Evolutionary conservation across 2,888 invertebrate genomes (phyloP), one percentile per base, ranked within the genome.

Genomic region (Tetragnatha montana): DNA sequence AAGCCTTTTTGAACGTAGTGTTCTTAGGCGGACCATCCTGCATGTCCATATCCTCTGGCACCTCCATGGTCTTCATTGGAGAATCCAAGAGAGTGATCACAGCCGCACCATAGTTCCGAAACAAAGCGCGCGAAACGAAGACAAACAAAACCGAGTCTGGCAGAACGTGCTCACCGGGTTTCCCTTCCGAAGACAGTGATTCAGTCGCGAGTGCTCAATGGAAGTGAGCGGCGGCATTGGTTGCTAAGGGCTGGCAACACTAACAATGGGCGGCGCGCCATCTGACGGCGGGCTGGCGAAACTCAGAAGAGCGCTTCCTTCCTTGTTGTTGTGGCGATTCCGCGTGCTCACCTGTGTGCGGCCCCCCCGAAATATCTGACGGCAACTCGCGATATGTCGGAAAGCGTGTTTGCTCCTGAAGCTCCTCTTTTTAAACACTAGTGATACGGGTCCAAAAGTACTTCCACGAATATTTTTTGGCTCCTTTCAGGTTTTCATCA

Each of bases 1-100:
- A 95, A 93, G 96, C 97, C 94, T 98, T 98, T 95, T 98, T 98
- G 95, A 92, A 92, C 70, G 91, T 92, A n/a, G 91, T 86, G 35
- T 91, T 90, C 80, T 87, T 90, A 51, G 84, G 81, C 19, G 81
- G 81, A 71, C 81, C 88, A 76, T 88, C 88, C 21, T 86, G 60
- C 74, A 86, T 70, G n/a, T 91, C 88, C 35, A 85, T 73, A 73
- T 91, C 90, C 76, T 91, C 90, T 12, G 88, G 87, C 90, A 91
- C 88, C 49, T 76, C 81, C 80, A 80, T 19, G 60, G 74, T 74
- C 50, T 88, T 88, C 70, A 84, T 22, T 68, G 19, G 47, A 88
- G 80, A 84, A 84, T 75, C 75, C 88, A 69, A 82, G 12, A 75
- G 17, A 51, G 21, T 12, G 73, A 60, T 79, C 78, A 60, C 35